phyloP scores from a whole-genome alignment of 2,113 vertebrate genomes.

The Xenopus tropicalis region DNA sequence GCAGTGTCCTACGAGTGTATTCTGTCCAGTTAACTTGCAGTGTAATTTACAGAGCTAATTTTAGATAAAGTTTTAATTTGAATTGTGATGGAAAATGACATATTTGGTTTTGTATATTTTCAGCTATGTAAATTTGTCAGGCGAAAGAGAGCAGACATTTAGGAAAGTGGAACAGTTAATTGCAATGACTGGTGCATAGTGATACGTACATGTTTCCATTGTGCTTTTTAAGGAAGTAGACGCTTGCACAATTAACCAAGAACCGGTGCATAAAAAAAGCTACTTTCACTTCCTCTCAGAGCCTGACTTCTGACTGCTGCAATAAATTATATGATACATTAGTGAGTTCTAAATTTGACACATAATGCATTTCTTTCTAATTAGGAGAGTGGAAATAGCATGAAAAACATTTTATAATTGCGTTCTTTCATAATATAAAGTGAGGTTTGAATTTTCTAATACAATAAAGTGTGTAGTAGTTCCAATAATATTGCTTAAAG shows the following conservation, averaged over 20 bases:
- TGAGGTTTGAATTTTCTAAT: no score
- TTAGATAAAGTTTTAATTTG: no score
- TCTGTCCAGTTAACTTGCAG: no score
- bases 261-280: slow-evolving; percentile 1
- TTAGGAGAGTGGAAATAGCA: neutral
- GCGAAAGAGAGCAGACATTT: neutral
- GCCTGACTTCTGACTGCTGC: neutral
- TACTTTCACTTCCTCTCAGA: slow-evolving; percentile 31
- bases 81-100: no score
- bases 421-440: no score
- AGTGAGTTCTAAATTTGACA: neutral
- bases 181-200: slow-evolving; percentile 2
- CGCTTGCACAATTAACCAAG: slow-evolving; percentile 27
- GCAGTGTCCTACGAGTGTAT: no score
- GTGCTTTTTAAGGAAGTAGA: slow-evolving; percentile 21
- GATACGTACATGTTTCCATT: slow-evolving; percentile 27
- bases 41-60: no score
- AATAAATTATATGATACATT: neutral
- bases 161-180: slow-evolving; percentile 9
- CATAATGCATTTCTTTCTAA: neutral
- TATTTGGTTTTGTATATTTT: neutral
- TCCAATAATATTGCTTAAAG: no score
- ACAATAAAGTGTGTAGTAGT: no score
- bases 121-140: neutral
- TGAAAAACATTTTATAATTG: neutral